These are phyloP conservation scores for Julus scanicus DNA, from an alignment of 2,888 invertebrate species.

Conservation along the genomic window DNA sequence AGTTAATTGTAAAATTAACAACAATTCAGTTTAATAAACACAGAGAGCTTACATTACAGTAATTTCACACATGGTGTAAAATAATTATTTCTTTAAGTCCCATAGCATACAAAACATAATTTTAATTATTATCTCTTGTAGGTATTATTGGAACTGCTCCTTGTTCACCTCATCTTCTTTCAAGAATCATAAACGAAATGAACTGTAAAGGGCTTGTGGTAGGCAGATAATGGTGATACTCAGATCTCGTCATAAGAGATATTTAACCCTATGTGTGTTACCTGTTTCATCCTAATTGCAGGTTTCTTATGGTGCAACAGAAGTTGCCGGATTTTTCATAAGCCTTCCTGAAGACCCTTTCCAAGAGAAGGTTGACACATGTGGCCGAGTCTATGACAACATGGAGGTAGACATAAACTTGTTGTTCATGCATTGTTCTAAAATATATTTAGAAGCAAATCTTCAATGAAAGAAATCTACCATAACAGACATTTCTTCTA, in stretches of 20 bases:
- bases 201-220: constrained; percentile 62
- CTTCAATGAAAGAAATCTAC: not conserved
- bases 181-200: constrained; percentile 66
- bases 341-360: not conserved
- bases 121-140: constrained; percentile 60
- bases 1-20: no score
- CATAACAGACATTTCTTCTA: not conserved
- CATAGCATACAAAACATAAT: not conserved
- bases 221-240: not conserved
- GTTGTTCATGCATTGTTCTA: no score
- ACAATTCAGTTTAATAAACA: no score
- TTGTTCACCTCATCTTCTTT: constrained; percentile 72
- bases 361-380: constrained; percentile 11
- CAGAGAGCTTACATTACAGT: no score
- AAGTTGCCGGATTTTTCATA: constrained; percentile 2
- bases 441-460: not conserved
- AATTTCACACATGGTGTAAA: no score
- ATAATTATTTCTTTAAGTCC: no score
- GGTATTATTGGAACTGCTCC: constrained; percentile 80
- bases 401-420: not conserved
- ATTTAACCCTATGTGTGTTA: not conserved
- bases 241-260: no score
- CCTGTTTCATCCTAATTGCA: not conserved
- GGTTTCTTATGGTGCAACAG: not conserved
- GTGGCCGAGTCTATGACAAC: not conserved